Base-by-base conservation (phyloP, 2,888 invertebrate genomes). In the Eurytoma californica region DNA sequence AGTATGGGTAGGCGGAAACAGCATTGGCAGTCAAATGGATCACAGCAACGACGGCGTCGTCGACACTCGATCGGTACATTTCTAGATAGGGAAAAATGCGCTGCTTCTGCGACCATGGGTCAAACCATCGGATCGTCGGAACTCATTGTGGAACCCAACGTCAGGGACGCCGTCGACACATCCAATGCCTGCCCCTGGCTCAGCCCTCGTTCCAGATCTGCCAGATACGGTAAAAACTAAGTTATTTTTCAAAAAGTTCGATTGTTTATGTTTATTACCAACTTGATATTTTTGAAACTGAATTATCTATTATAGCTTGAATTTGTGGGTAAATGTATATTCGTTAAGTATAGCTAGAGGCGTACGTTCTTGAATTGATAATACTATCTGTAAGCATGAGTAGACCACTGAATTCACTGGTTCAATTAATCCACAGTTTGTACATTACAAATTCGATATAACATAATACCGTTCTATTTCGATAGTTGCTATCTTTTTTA, bases 41-140 rank as follows among this genome's bases (percentile, higher is more conserved):
- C 58, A 3, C 75, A 72, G 16, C 66, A 75, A n/a, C 63, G 75
- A 18, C 58, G 91, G 47, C 90, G 92, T 68, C 87, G 92, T 55
- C 91, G 95, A 82, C 95, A 95, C 86, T 94, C 94, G 0, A 94
- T 94, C 20, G 94, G 94, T 7, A 93, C 94, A 0, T 94, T 94
- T 85, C 88, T 93, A 68, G 90, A 92, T 2, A 78, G 72, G 28
- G 80, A 24, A 89, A 86, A 1, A 86, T 87, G 9, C 90, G 90
- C 14, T 85, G 87, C 86, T 58, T 90, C 77, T 0, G 55, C 65
- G 5, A 28, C 51, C 66, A 60, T 49, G 72, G 24, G 20, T 20
- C 1, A 12, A 5, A 14, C 16, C 30, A 18, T 12, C 39, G 60
- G 55, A 12, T 24, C 69, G 47, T 91, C 92, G 82, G 91, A 16